Conservation (phyloP, 2,113 vertebrate species). For the Oxygymnocypris stewartii region DNA sequence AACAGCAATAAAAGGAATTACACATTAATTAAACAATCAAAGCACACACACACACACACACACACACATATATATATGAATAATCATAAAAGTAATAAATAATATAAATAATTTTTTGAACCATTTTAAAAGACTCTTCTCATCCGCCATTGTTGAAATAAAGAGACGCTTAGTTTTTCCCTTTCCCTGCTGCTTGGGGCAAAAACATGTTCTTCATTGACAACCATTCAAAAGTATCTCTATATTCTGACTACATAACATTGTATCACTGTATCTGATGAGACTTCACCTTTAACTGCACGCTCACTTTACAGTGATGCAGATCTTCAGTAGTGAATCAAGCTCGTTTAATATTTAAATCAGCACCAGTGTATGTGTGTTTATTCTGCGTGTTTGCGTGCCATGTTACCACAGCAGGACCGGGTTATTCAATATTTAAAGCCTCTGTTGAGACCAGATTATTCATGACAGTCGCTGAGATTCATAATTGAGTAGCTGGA, state of each 20-base stretch:
- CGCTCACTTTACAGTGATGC: not conserved
- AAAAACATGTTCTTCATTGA: too few species aligned
- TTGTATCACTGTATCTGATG: not conserved
- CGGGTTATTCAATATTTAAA: conserved; percentile 10
- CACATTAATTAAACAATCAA: too few species aligned
- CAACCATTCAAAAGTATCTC: not conserved
- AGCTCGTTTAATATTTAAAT: not conserved
- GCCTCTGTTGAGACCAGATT: not conserved
- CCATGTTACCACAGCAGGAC: too few species aligned
- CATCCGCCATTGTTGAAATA: too few species aligned
- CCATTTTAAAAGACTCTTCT: too few species aligned
- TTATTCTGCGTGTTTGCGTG: not conserved
- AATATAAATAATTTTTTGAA: too few species aligned
- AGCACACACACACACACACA: too few species aligned
- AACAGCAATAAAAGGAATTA: too few species aligned
- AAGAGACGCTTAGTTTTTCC: not conserved
- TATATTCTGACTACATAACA: not conserved
- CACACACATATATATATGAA: too few species aligned
- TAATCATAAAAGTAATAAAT: too few species aligned
- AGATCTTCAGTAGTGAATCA: not conserved
- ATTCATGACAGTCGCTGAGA: conserved; percentile 16
- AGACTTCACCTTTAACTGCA: not conserved
- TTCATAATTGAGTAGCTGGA: conserved; percentile 31
- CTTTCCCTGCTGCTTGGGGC: not conserved
- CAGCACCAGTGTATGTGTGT: not conserved